Percentiles rank a stretch among this genome's conserved stretches.
Conservation (phyloP, 2,797 vertebrate genomes). For the Paedocypris micromegethes region DNA sequence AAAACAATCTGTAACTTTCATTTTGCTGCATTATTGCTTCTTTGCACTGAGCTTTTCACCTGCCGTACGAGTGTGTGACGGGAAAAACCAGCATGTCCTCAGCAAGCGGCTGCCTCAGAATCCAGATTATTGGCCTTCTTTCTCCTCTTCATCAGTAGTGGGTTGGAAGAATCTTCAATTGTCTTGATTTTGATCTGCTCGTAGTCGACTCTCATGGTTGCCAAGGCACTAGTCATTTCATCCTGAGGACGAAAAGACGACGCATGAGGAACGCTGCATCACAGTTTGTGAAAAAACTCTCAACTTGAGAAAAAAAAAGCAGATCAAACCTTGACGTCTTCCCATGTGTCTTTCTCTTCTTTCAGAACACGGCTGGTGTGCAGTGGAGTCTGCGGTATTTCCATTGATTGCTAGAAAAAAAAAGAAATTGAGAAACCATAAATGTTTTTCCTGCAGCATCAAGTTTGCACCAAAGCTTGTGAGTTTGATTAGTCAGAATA, state of each 20-base stretch:
- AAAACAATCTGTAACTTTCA: slow-evolving; percentile 47
- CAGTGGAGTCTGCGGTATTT: slow-evolving; percentile 92
- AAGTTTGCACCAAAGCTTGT: no score
- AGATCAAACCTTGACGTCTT: slow-evolving; percentile 87
- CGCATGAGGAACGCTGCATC: background rate
- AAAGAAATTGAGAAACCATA: no score
- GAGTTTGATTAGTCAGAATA: no score
- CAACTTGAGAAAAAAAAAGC: background rate
- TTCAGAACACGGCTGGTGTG: slow-evolving; percentile 95
- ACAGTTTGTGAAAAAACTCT: no score
- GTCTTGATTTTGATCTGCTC: slow-evolving; percentile 99
- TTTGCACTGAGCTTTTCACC: slow-evolving; percentile 56
- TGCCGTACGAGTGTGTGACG: background rate
- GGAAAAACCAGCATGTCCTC: slow-evolving; percentile 46
- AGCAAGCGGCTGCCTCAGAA: slow-evolving; percentile 49
- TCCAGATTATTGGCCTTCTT: slow-evolving; percentile 76
- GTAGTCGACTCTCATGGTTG: slow-evolving; percentile 96
- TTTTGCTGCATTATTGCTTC: slow-evolving; percentile 83
- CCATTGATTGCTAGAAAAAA: slow-evolving; percentile 81
- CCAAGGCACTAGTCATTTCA: slow-evolving; percentile 98
- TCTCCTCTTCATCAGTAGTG: slow-evolving; percentile 89
- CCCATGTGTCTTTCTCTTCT: slow-evolving; percentile 94
- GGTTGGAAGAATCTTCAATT: slow-evolving; percentile 91
- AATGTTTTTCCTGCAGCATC: no score
- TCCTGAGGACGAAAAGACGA: slow-evolving; percentile 67